A percentile compares a stretch with the other conserved stretches of the same genome.
Evolutionary conservation across 2,888 invertebrate genomes (phyloP).

Genomic region (Pteria penguin): DNA sequence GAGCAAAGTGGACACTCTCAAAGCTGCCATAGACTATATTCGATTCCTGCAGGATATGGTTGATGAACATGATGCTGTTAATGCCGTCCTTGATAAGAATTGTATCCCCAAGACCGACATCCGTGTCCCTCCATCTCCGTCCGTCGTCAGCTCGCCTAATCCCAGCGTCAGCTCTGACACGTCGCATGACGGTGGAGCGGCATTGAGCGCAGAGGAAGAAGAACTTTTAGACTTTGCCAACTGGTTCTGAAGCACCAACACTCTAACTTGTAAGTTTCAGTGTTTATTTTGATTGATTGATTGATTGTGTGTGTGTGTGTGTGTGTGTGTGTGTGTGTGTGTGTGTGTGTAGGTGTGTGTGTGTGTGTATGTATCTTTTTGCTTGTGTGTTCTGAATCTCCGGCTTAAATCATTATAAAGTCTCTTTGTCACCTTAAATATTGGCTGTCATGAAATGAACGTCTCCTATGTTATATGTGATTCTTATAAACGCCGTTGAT

Average conservation of each 20-base stretch:
- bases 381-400: too few relatives aligned
- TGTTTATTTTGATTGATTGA: too few relatives aligned
- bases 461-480: too few relatives aligned
- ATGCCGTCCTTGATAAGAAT: conserved; percentile 51
- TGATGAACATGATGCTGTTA: conserved; percentile 65
- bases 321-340: too few relatives aligned
- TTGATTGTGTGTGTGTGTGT: too few relatives aligned
- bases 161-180: conserved; percentile 54
- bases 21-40: conserved; percentile 76
- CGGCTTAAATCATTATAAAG: too few relatives aligned
- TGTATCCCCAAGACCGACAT: conserved; percentile 50
- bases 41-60: conserved; percentile 69
- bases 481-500: too few relatives aligned
- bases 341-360: too few relatives aligned
- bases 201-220: conserved; percentile 67
- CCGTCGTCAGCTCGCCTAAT: conserved; percentile 49
- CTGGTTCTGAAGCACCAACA: conserved; percentile 72
- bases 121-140: conserved; percentile 38
- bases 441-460: too few relatives aligned
- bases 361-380: too few relatives aligned
- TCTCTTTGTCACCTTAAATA: too few relatives aligned
- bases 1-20: conserved; percentile 77
- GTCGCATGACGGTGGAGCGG: conserved; percentile 52
- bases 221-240: conserved; percentile 71
- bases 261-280: too few relatives aligned